Evolutionary conservation across 2,113 vertebrate species (phyloP).

Genomic region (Anarrhichthys ocellatus): DNA sequence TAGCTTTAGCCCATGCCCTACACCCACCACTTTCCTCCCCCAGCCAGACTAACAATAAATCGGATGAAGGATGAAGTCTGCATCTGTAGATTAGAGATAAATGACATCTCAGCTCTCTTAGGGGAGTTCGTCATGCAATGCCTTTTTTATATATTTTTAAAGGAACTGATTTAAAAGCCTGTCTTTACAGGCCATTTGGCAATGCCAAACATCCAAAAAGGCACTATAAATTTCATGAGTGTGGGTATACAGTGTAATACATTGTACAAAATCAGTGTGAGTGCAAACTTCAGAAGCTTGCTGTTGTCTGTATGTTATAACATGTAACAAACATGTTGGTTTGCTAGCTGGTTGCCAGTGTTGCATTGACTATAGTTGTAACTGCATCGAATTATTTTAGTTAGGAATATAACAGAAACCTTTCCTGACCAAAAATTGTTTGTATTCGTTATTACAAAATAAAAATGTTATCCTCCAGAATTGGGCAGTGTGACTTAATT

Average conservation of each 20-base stretch:
- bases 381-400: background rate
- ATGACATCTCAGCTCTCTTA: constrained; percentile 18
- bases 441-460: background rate
- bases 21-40: constrained; percentile 46
- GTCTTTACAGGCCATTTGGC: background rate
- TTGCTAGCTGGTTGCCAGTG: background rate
- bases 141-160: background rate
- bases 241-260: background rate
- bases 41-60: constrained; percentile 31
- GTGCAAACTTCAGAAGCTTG: background rate
- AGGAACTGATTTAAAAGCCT: background rate
- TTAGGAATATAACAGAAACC: background rate
- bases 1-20: constrained; percentile 38
- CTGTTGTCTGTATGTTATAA: background rate
- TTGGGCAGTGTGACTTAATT: background rate
- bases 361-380: background rate
- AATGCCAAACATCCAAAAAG: background rate
- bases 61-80: constrained; percentile 24
- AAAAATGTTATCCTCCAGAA: background rate
- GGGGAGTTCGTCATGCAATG: background rate
- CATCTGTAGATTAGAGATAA: constrained; percentile 34
- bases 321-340: background rate
- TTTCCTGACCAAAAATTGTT: background rate
- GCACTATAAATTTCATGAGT: background rate
- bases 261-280: background rate